Conservation (phyloP, 2,113 vertebrate genomes). For the Stegostoma tigrinum region DNA sequence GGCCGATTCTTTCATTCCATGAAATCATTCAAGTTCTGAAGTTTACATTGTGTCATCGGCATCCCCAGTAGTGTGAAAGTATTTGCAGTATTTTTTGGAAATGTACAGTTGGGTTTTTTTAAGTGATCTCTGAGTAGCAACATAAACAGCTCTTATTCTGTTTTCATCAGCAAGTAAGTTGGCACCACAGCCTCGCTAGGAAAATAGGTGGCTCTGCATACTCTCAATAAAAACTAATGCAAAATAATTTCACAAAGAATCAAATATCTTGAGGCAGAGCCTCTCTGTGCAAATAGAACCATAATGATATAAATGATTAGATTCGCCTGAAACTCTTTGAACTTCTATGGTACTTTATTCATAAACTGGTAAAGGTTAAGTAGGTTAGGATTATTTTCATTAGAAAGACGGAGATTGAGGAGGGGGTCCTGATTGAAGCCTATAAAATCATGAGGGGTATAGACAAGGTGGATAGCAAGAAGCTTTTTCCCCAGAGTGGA, state of each 20-base stretch:
- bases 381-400: no score
- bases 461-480: no score
- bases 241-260: not conserved
- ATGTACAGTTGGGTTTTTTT: not conserved
- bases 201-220: not conserved
- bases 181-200: not conserved
- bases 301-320: not conserved
- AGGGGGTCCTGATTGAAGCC: no score
- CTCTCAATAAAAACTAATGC: not conserved
- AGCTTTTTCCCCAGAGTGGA: no score
- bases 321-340: not conserved
- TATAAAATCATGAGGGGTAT: no score
- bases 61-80: not conserved
- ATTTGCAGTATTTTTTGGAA: not conserved
- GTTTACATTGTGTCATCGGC: no score
- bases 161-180: not conserved
- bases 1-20: no score
- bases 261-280: not conserved
- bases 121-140: not conserved
- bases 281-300: not conserved
- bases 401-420: no score
- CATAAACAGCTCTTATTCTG: not conserved
- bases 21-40: no score
- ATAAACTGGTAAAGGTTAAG: no score
- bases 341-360: no score